These are phyloP conservation scores for Ianthella basta DNA, from an alignment of 37 sponge, comb jelly and placozoan genomes.

Conservation along the genomic window DNA sequence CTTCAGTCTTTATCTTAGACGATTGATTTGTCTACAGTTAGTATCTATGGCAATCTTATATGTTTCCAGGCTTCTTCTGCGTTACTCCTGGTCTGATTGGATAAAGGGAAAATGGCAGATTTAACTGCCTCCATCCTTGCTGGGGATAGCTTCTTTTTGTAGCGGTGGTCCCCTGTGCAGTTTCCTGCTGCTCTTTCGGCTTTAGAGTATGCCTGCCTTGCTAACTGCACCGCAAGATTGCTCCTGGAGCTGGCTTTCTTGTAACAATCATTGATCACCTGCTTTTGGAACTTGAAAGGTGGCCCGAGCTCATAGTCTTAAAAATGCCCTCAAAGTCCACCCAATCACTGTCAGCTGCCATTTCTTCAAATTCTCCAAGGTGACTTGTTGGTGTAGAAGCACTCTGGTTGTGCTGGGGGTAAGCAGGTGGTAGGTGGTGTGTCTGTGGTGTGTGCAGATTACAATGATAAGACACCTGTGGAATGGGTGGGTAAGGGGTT, in stretches of 20 bases:
- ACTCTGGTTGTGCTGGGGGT: too few relatives aligned
- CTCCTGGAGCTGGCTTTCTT: neutral
- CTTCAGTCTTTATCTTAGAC: neutral
- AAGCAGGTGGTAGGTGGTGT: too few relatives aligned
- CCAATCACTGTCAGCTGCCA: neutral
- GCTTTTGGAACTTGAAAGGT: neutral
- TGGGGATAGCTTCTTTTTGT: neutral
- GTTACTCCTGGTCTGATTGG: neutral
- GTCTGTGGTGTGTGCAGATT: too few relatives aligned
- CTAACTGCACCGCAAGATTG: neutral
- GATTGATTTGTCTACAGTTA: neutral
- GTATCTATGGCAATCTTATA: neutral
- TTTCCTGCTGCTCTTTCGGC: neutral
- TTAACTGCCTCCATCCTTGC: neutral
- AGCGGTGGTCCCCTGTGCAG: neutral
- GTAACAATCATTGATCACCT: neutral
- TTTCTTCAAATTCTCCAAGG: neutral
- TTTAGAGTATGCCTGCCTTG: neutral
- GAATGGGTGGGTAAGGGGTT: too few relatives aligned
- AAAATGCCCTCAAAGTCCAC: neutral
- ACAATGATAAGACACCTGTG: too few relatives aligned
- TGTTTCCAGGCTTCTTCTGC: neutral
- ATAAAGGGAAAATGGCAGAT: neutral
- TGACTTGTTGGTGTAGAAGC: neutral
- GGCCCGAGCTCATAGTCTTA: neutral